A percentile compares a stretch with the other conserved stretches of the same genome.
These are phyloP conservation scores for Hermetia illucens DNA, from an alignment of 1,140 invertebrate species.

Conservation along the genomic window DNA sequence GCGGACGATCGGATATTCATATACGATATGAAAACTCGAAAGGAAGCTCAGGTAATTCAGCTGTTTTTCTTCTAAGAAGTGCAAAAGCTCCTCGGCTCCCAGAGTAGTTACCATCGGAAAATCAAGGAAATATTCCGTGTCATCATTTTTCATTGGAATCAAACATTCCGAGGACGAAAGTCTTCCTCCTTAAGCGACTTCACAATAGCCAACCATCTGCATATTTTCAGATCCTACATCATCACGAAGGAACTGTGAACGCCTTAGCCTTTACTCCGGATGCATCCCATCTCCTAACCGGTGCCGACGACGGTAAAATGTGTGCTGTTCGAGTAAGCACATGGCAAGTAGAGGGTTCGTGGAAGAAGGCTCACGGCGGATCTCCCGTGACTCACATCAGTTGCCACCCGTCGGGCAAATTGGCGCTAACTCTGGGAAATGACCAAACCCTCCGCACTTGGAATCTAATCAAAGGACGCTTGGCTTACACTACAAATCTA, in stretches of 20 bases:
- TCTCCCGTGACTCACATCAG: slow-evolving; percentile 50
- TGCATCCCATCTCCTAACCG: slow-evolving; percentile 63
- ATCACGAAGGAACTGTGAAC: slow-evolving; percentile 73
- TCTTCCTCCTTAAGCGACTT: too few species aligned
- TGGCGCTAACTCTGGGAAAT: slow-evolving; percentile 71
- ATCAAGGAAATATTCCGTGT: too few species aligned
- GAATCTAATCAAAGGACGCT: slow-evolving; percentile 83
- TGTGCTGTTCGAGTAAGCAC: slow-evolving; percentile 65
- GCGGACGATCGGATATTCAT: slow-evolving; percentile 81
- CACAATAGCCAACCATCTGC: too few species aligned
- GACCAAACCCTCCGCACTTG: slow-evolving; percentile 78
- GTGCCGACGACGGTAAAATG: slow-evolving; percentile 71
- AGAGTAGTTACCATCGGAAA: too few species aligned
- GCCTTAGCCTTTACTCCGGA: slow-evolving; percentile 59
- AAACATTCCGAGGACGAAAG: too few species aligned
- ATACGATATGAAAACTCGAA: slow-evolving; percentile 64
- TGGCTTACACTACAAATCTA: slow-evolving; percentile 72
- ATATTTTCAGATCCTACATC: slow-evolving; percentile 41
- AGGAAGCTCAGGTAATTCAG: slow-evolving; percentile 50
- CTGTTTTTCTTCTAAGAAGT: too few species aligned
- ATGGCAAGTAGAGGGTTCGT: slow-evolving; percentile 71
- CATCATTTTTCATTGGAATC: too few species aligned
- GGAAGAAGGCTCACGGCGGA: slow-evolving; percentile 56
- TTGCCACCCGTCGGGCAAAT: slow-evolving; percentile 78
- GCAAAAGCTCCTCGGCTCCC: background rate